Evolutionary conservation across 1,140 invertebrate species (phyloP).

Genomic region (Ptiloglossa arizonensis): DNA sequence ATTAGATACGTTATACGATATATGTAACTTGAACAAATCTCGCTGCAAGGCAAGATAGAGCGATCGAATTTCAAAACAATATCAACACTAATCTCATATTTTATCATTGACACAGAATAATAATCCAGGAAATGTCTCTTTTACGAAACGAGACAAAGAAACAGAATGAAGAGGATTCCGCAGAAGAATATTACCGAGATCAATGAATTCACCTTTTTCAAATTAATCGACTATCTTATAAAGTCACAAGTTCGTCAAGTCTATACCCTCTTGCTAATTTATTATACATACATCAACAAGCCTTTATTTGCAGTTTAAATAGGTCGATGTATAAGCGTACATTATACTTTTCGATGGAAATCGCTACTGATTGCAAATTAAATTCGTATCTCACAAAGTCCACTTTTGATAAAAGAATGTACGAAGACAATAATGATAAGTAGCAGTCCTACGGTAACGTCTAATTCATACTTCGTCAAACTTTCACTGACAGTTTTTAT

Average conservation of each 20-base stretch:
- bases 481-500: neutral
- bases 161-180: neutral
- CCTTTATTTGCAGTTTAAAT: neutral
- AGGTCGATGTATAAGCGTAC: too few species aligned
- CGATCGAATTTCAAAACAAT: too few species aligned
- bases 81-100: too few species aligned
- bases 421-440: neutral
- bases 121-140: too few species aligned
- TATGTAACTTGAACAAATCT: too few species aligned
- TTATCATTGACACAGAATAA: too few species aligned
- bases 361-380: neutral
- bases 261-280: neutral
- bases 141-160: too few species aligned
- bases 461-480: neutral
- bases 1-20: too few species aligned
- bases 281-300: neutral
- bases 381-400: neutral
- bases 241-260: neutral
- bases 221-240: neutral
- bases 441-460: neutral
- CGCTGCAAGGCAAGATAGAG: too few species aligned
- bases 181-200: too few species aligned
- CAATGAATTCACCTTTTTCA: neutral
- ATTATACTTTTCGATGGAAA: neutral
- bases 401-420: neutral